Evolutionary conservation across 2,888 invertebrate genomes (phyloP).

Genomic region (Acleris cristana): DNA sequence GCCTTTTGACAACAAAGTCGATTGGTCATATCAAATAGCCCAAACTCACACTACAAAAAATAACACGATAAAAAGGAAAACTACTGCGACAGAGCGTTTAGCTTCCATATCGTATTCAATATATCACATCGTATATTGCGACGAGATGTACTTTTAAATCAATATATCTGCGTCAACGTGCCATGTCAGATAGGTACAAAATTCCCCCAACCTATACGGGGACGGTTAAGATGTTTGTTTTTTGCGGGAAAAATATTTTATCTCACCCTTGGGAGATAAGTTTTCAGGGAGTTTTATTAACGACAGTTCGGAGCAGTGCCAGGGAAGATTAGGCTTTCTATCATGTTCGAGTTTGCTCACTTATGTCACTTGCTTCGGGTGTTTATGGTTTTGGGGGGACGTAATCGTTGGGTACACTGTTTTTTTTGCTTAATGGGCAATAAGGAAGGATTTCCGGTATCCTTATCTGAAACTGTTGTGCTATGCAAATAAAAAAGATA

Average conservation of each 20-base stretch:
- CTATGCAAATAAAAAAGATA: slow-evolving; percentile 22
- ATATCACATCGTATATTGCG: slow-evolving; percentile 22
- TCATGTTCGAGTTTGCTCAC: slow-evolving; percentile 60
- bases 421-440: slow-evolving; percentile 32
- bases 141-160: slow-evolving; percentile 30
- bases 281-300: slow-evolving; percentile 73
- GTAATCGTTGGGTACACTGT: slow-evolving; percentile 32
- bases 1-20: not conserved
- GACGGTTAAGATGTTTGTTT: slow-evolving; percentile 55
- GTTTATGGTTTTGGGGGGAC: slow-evolving; percentile 45
- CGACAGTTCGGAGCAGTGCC: slow-evolving; percentile 68
- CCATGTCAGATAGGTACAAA: slow-evolving; percentile 44
- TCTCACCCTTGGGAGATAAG: slow-evolving; percentile 67
- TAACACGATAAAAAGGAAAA: not conserved
- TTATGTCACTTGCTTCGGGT: slow-evolving; percentile 54
- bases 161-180: slow-evolving; percentile 26
- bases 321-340: slow-evolving; percentile 64
- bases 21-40: not conserved
- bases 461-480: slow-evolving; percentile 21
- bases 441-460: slow-evolving; percentile 15
- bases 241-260: slow-evolving; percentile 65
- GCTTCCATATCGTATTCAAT: slow-evolving; percentile 9
- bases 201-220: slow-evolving; percentile 26
- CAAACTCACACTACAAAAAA: not conserved
- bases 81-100: slow-evolving; percentile 4